A percentile compares a stretch with the other conserved stretches of the same genome.
These are phyloP conservation scores for Carapus acus DNA, from an alignment of 2,797 vertebrate genomes.

Conservation along the genomic window DNA sequence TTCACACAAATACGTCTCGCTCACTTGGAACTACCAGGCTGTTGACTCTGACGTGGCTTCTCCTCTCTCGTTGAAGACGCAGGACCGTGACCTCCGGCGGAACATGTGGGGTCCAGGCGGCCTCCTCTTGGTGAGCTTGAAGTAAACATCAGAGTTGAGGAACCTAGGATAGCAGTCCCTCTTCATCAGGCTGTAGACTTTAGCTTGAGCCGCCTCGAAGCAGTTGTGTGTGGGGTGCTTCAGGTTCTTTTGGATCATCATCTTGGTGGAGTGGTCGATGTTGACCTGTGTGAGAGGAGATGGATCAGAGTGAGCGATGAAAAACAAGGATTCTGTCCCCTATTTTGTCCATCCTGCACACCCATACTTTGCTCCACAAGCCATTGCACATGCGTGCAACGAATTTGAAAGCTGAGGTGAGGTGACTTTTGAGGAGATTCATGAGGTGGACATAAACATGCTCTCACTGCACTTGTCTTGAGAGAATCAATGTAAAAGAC, in stretches of 20 bases:
- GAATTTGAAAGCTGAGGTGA: too few species aligned
- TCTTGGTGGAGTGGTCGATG: slow-evolving; percentile 86
- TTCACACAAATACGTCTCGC: too few species aligned
- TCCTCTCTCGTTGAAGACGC: slow-evolving; percentile 81
- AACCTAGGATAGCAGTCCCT: slow-evolving; percentile 94
- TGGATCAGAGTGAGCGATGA: too few species aligned
- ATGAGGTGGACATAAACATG: too few species aligned
- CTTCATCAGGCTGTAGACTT: slow-evolving; percentile 89
- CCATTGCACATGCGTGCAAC: too few species aligned
- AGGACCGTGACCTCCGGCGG: slow-evolving; percentile 86
- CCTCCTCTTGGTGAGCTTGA: slow-evolving; percentile 71
- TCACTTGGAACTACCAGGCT: slow-evolving; percentile 63
- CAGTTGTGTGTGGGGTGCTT: slow-evolving; percentile 67
- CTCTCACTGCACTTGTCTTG: too few species aligned
- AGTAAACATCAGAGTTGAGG: slow-evolving; percentile 82
- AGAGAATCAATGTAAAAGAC: too few species aligned
- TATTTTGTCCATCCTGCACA: too few species aligned
- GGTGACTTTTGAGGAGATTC: too few species aligned
- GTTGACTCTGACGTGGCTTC: slow-evolving; percentile 68
- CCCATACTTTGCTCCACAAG: too few species aligned
- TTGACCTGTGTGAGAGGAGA: slow-evolving; percentile 78
- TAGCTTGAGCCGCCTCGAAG: slow-evolving; percentile 83
- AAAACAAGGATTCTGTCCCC: too few species aligned
- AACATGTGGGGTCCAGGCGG: slow-evolving; percentile 66
- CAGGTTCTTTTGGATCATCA: slow-evolving; percentile 71